phyloP scores from a whole-genome alignment of 2,888 invertebrate species.

The Epirrita christyi region DNA sequence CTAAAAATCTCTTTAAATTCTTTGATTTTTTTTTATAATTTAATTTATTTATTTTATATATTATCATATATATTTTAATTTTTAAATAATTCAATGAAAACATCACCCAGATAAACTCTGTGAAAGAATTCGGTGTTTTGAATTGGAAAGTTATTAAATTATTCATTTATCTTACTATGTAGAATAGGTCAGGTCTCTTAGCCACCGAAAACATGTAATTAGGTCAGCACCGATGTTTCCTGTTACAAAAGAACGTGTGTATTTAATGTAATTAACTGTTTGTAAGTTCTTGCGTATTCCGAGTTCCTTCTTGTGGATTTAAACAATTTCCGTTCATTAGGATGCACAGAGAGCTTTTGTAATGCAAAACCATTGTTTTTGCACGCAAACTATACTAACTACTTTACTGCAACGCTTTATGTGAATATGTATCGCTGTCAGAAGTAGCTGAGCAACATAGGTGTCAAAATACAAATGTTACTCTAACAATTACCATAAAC shows the following conservation, averaged over 20 bases:
- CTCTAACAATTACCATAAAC: too few relatives aligned
- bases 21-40: too few relatives aligned
- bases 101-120: too few relatives aligned
- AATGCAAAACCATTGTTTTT: slow-evolving; percentile 73
- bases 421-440: too few relatives aligned
- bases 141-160: not conserved
- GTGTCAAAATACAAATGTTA: too few relatives aligned
- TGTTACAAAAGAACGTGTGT: slow-evolving; percentile 46
- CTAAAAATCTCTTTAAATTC: too few relatives aligned
- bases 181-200: slow-evolving; percentile 6
- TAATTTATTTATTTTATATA: too few relatives aligned
- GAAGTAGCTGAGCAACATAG: too few relatives aligned
- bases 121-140: too few relatives aligned
- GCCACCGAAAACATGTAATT: slow-evolving; percentile 38
- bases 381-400: slow-evolving; percentile 41
- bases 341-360: slow-evolving; percentile 67
- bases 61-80: too few relatives aligned
- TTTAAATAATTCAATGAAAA: too few relatives aligned
- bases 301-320: slow-evolving; percentile 66
- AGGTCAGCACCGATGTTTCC: slow-evolving; percentile 34
- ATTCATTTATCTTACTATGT: slow-evolving; percentile 11
- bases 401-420: slow-evolving; percentile 11
- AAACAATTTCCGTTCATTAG: slow-evolving; percentile 76
- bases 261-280: slow-evolving; percentile 62
- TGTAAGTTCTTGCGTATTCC: slow-evolving; percentile 56